Conservation (phyloP, 2,888 invertebrate genomes). For the Matsumyia berberina region DNA sequence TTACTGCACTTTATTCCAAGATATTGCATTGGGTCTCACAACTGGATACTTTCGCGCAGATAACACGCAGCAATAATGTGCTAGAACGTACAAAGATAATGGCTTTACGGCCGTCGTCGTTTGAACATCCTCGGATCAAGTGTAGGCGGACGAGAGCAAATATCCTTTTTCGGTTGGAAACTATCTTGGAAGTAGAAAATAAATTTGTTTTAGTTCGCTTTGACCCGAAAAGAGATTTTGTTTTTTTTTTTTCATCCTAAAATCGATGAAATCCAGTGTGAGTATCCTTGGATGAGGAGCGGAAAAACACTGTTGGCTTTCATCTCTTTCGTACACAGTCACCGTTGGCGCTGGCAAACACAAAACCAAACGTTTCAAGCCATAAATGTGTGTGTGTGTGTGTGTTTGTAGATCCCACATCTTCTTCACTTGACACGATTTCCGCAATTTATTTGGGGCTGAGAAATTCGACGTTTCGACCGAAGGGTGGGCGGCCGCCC, state of each 20-base stretch:
- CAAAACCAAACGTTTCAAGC: conserved; percentile 28
- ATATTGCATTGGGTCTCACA: conserved; percentile 41
- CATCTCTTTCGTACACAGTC: conserved; percentile 22
- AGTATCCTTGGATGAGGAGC: conserved; percentile 54
- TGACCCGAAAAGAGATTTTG: conserved; percentile 50
- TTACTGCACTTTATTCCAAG: conserved; percentile 35
- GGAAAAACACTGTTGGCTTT: conserved; percentile 29
- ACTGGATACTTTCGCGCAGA: conserved; percentile 54
- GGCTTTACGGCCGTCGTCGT: conserved; percentile 47
- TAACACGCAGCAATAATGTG: conserved; percentile 60
- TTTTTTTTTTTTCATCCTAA: conserved; percentile 16
- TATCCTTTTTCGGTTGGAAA: conserved; percentile 49
- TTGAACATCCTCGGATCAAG: conserved; percentile 39
- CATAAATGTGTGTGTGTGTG: conserved; percentile 29
- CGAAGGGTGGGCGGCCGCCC: conserved; percentile 9
- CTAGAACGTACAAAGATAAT: conserved; percentile 54
- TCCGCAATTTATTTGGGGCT: conserved; percentile 61
- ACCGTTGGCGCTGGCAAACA: conserved; percentile 28
- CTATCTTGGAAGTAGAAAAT: conserved; percentile 63
- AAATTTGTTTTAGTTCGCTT: conserved; percentile 63
- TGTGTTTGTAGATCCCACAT: conserved; percentile 27
- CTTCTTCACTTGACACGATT: conserved; percentile 68
- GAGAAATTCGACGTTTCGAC: conserved; percentile 53
- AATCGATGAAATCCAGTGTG: conserved; percentile 61
- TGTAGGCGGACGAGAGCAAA: conserved; percentile 52